These are phyloP conservation scores for Ormyrus labotus DNA, from an alignment of 2,888 invertebrate species.

Conservation along the genomic window DNA sequence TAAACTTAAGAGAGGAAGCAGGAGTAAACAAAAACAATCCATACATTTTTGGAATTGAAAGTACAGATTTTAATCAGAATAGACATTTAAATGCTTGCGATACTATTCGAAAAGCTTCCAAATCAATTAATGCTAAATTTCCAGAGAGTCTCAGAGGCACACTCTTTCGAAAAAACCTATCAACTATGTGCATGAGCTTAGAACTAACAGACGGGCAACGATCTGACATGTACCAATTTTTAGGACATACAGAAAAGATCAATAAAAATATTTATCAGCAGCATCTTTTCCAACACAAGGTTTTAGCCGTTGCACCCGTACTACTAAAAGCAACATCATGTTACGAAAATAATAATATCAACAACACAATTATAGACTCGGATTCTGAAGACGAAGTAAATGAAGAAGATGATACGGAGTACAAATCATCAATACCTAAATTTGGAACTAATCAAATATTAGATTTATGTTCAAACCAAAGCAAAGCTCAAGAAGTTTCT, in stretches of 20 bases:
- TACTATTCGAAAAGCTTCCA: constrained; percentile 50
- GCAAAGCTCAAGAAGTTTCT: too few species aligned
- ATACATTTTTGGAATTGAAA: too few species aligned
- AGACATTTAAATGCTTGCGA: too few species aligned
- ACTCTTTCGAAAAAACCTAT: constrained; percentile 58
- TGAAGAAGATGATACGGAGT: background rate
- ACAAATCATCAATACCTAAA: too few species aligned
- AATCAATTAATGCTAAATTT: constrained; percentile 50
- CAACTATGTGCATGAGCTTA: constrained; percentile 1
- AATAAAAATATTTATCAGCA: constrained; percentile 16
- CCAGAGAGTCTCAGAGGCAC: constrained; percentile 57
- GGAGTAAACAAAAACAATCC: too few species aligned
- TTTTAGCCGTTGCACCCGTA: background rate
- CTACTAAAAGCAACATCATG: background rate
- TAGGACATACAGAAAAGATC: constrained; percentile 1
- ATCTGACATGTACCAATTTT: background rate
- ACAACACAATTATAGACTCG: background rate
- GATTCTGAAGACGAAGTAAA: background rate
- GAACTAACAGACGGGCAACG: background rate
- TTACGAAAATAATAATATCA: background rate
- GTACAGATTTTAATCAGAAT: too few species aligned
- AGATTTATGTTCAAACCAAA: too few species aligned
- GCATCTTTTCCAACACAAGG: background rate
- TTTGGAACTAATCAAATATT: too few species aligned
- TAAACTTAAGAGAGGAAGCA: too few species aligned